Evolutionary conservation across 2,888 invertebrate genomes (phyloP), one percentile per base, ranked within the genome.

Genomic region (Phyllotreta striolata): DNA sequence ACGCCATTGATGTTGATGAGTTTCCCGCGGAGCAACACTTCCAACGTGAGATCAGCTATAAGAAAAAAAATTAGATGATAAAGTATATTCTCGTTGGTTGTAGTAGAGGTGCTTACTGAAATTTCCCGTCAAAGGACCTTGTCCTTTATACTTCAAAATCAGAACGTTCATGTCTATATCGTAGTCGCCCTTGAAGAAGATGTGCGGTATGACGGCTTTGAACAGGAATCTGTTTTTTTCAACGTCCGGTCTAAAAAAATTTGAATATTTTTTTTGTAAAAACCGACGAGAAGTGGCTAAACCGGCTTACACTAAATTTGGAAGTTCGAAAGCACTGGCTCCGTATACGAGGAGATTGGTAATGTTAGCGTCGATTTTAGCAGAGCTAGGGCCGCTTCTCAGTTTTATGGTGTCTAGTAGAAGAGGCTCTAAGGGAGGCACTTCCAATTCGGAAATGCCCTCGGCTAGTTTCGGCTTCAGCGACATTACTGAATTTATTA

Each of bases 131-230:
- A 89, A 84, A 63, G 88, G 86, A 12, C 90, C 90, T 66, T 85
- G 80, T 13, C 90, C 90, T 67, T 86, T 84, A 10, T 90, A 82
- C 70, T 86, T 83, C 34, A 90, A 79, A 43, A 90, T 79, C 41
- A 90, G 76, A 7, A 90, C 84, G 63, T 87, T 85, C 72, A 89
- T 87, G 73, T 89, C 87, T 81, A 90, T 87, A 77, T 88, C 86
- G 80, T 90, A 90, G 72, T 89, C 87, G 14, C 89, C 89, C 60
- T 83, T 82, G 74, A 89, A 88, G 65, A 84, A 84, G 60, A 90
- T 75, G 58, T 81, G 82, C 0, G 87, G 88, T 37, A 90, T 81
- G 41, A 83, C 76, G 41, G 88, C 82, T 73, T 85, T 86, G 78
- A 89, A 89, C 66, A 86, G 85, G 74, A 89, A 89, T 66, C 84